Percentiles rank a stretch among this genome's conserved stretches.
These are phyloP conservation scores for Samia ricini DNA, from an alignment of 1,140 invertebrate genomes.

Conservation along the genomic window DNA sequence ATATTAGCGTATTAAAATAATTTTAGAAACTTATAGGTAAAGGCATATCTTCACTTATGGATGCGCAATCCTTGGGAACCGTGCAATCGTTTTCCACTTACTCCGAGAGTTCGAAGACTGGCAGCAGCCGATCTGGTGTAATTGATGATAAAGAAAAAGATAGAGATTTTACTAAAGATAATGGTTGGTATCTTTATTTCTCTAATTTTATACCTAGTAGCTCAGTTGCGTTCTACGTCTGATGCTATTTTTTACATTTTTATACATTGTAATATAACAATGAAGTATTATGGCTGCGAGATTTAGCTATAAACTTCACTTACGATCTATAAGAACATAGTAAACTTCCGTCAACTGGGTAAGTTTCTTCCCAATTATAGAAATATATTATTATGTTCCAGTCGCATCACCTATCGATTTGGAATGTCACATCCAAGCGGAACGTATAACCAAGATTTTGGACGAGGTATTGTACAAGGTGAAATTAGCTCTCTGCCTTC, in stretches of 20 bases:
- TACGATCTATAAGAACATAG: no score
- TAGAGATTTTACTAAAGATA: constrained; percentile 58
- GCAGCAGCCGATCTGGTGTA: constrained; percentile 38
- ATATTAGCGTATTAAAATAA: no score
- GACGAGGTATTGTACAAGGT: constrained; percentile 66
- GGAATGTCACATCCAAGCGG: constrained; percentile 71
- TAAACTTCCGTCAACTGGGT: no score
- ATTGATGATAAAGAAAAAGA: constrained; percentile 33
- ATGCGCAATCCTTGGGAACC: constrained; percentile 49
- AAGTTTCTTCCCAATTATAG: background rate
- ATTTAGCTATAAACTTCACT: no score
- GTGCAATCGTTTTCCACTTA: constrained; percentile 52
- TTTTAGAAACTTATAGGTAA: background rate
- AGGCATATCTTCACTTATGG: constrained; percentile 35
- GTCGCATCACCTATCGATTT: constrained; percentile 66
- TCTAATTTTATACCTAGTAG: background rate
- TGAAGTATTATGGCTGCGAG: no score
- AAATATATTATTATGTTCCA: constrained; percentile 16
- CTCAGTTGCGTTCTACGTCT: no score
- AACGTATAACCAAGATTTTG: constrained; percentile 69
- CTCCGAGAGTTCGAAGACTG: constrained; percentile 52
- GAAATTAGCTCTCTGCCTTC: constrained; percentile 60
- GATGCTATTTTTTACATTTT: no score
- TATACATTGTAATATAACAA: no score
- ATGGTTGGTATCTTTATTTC: constrained; percentile 34